Conservation (phyloP, 2,113 vertebrate species). For the Melanerpes aurifrons region DNA sequence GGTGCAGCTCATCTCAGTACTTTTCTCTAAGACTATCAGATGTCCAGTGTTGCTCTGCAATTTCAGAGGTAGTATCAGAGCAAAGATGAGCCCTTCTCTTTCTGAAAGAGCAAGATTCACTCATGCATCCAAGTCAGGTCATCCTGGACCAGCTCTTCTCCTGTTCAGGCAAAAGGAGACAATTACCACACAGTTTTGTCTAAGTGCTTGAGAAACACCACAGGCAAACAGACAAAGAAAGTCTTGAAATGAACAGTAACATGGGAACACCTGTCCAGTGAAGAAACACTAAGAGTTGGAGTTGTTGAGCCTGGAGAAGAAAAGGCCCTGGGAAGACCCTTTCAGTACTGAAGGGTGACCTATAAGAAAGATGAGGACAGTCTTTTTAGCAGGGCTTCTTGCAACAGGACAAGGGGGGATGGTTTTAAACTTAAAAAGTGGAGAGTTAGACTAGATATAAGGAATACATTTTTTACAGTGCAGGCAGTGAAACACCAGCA, state of each 20-base stretch:
- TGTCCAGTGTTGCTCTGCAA: not conserved
- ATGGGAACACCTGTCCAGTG: not conserved
- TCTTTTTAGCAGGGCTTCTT: not conserved
- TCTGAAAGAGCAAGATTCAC: not conserved
- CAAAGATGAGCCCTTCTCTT: not conserved
- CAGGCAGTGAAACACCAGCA: no score
- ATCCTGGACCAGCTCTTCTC: not conserved
- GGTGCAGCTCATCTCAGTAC: rapidly evolving
- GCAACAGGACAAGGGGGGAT: not conserved
- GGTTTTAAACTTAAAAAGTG: not conserved
- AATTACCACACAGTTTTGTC: not conserved
- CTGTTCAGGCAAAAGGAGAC: not conserved
- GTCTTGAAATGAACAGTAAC: not conserved
- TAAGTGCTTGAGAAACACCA: not conserved
- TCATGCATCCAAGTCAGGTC: not conserved
- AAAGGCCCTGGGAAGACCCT: not conserved
- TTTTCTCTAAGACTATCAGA: not conserved
- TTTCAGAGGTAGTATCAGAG: not conserved
- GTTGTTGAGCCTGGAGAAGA: not conserved
- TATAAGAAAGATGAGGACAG: not conserved
- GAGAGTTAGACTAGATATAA: not conserved
- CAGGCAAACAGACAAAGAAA: rapidly evolving
- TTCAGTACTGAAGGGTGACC: not conserved
- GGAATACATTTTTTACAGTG: not conserved
- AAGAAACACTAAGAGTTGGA: not conserved